Evolutionary conservation across 1,140 invertebrate genomes (phyloP), one percentile per base, ranked within the genome.

Genomic region (Andrena cerasifolii): DNA sequence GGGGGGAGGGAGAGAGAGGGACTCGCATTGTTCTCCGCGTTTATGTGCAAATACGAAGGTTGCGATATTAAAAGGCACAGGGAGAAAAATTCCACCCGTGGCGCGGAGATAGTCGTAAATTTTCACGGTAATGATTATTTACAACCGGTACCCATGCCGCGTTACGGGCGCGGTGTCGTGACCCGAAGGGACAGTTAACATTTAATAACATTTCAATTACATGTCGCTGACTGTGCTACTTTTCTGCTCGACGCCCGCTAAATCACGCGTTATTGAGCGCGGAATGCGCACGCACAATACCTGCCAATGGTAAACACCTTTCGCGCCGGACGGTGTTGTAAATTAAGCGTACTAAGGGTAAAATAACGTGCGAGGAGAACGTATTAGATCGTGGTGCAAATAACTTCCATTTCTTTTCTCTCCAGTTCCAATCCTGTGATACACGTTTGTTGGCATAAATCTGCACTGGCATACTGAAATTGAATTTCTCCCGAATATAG

Each of bases 21-120:
- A 53, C n/a, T 73, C 40, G 47, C 68, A 81, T 81, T 81, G 78
- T 81, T 80, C 79, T 81, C 78, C 54, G 68, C 47, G 79, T 79
- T 73, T 79, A 74, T 73, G 61, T 61, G 65, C 71, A 80, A 80
- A 58, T 33, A 40, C 78, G 62, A 59, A 59, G 45, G 70, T 79
- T 78, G 66, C 77, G 70, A 47, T 80, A 81, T 59, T 63, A 73
- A 81, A 81, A 63, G 67, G 47, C 51, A 36, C 18, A 36, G 40
- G 12, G 18, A 16, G 53, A 70, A 70, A 70, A 70, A 70, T 58
- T 10, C 7, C 1, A 4, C n/a, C 10, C 14, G 5, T 40, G 8
- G n/a, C n/a, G 61, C 12, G 26, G 63, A 51, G 62, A 67, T 66
- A 63, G 49, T 75, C 71, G 53, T 82, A 82, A 82, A 82, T 82